Conservation (phyloP, 2,888 invertebrate species). For the Drosophila dives region DNA sequence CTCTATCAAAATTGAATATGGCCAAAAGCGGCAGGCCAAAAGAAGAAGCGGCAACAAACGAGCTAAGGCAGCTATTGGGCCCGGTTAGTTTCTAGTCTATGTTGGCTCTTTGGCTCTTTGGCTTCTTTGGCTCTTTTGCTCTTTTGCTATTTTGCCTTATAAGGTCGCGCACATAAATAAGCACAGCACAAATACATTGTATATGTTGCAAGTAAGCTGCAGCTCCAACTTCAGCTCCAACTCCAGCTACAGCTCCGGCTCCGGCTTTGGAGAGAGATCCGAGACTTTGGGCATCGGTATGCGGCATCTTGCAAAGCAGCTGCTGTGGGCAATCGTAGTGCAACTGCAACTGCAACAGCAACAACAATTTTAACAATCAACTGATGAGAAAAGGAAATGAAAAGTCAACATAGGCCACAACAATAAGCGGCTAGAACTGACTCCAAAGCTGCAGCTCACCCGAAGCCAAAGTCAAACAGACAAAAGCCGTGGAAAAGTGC, state of each 20-base stretch:
- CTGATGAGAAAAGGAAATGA: slow-evolving; percentile 80
- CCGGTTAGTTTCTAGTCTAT: slow-evolving; percentile 21
- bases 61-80: slow-evolving; percentile 28
- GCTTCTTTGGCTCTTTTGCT: slow-evolving; percentile 23
- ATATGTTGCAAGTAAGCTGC: slow-evolving; percentile 60
- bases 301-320: slow-evolving; percentile 63
- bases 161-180: slow-evolving; percentile 80
- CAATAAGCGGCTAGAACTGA: slow-evolving; percentile 44
- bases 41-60: slow-evolving; percentile 21
- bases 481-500: slow-evolving; percentile 57
- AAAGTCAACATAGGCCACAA: slow-evolving; percentile 77
- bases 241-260: slow-evolving; percentile 4
- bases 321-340: slow-evolving; percentile 57
- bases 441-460: slow-evolving; percentile 4
- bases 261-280: slow-evolving; percentile 5
- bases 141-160: slow-evolving; percentile 76
- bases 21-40: slow-evolving; percentile 68
- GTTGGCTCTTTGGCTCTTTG: slow-evolving; percentile 7
- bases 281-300: slow-evolving; percentile 42
- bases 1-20: slow-evolving; percentile 67
- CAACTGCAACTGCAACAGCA: slow-evolving; percentile 26
- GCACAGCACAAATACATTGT: slow-evolving; percentile 66
- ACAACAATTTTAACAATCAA: slow-evolving; percentile 76
- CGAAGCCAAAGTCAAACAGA: slow-evolving; percentile 29
- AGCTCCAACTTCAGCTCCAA: slow-evolving; percentile 1